Evolutionary conservation across 1,140 invertebrate species (phyloP), one percentile per base, ranked within the genome.

Genomic region (Caerostris darwini): DNA sequence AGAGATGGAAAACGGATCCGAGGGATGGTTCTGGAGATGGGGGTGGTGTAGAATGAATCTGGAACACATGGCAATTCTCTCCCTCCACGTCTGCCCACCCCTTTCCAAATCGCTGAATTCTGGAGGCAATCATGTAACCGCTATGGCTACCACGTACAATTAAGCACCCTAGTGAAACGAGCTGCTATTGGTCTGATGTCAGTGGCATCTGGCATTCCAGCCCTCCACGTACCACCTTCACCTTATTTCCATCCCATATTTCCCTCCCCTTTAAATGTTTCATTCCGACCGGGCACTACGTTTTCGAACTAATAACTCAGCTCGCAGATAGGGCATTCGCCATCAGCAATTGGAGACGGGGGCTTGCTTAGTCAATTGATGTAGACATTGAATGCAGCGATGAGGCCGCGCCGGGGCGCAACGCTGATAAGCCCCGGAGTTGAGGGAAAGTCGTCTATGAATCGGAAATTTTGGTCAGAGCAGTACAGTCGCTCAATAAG

Each of bases 161-260:
- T 90, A 90, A 81, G 89, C 89, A 81, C 69, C 89, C 89, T 34
- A 4, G 14, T 90, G 89, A 81, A 90, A 90, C 89, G 71, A 90
- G 89, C 89, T 54, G 89, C 89, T 77, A 90, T 90, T 90, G 89
- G 89, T 56, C 89, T 90, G 69, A 90, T 90, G 89, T 90, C 89
- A 90, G 64, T 50, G 71, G 69, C 89, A 90, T 90, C 89, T 90
- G 89, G 89, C 81, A 90, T 90, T 90, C 89, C 54, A 19, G 17
- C 87, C 12, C 34, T 61, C 85, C 85, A 17, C 53, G 61, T 64
- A 7, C 50, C 5, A n/a, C 64, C 17, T 19, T 71, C 50, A 56
- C 64, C 87, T 71, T 90, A 69, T 69, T 89, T 89, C 57, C 58
- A 71, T 90, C 71, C n/a, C 67, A 85, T 57, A 85, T 85, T 53